Evolutionary conservation across 37 sponge, comb jelly and placozoan genomes (phyloP).

Genomic region (Lycopodina hypogea): DNA sequence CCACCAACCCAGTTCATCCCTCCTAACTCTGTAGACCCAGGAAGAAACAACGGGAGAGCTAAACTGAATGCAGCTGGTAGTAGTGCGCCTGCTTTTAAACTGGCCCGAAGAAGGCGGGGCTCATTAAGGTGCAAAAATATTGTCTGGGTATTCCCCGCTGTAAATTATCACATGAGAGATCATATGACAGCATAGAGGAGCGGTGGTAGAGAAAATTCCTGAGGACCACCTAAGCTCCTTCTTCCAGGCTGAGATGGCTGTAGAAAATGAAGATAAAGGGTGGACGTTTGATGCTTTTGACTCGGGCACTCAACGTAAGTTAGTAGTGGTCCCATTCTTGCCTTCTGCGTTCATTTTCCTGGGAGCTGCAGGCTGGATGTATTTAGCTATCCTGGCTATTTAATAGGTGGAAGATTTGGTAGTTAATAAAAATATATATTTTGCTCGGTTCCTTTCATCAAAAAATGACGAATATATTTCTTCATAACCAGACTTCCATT

Average conservation of each 20-base stretch:
- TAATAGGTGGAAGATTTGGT: too few relatives aligned
- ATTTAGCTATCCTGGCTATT: too few relatives aligned
- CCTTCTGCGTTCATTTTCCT: not conserved
- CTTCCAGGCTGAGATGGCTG: slow-evolving; percentile 43
- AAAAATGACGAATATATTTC: too few relatives aligned
- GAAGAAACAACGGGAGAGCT: too few relatives aligned
- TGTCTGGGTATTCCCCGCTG: too few relatives aligned
- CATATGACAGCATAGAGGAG: not conserved
- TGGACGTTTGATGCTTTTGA: slow-evolving; percentile 83
- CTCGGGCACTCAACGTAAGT: slow-evolving; percentile 70
- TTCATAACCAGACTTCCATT: too few relatives aligned
- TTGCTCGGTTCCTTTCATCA: too few relatives aligned
- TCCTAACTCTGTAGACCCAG: too few relatives aligned
- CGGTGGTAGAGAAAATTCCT: not conserved
- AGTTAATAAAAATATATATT: too few relatives aligned
- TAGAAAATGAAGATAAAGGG: slow-evolving; percentile 30
- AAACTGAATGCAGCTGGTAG: not conserved
- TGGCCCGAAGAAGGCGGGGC: not conserved
- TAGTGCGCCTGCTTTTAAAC: not conserved
- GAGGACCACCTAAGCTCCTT: not conserved
- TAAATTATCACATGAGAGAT: slow-evolving; percentile 14
- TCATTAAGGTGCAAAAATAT: too few relatives aligned
- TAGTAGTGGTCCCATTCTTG: too few relatives aligned
- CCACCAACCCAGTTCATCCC: slow-evolving; percentile 86
- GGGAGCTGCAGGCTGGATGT: too few relatives aligned